Percentiles rank a stretch among this genome's conserved stretches.
phyloP scores from a whole-genome alignment of 2,888 invertebrate genomes.

The Exephanes ischioxanthus region DNA sequence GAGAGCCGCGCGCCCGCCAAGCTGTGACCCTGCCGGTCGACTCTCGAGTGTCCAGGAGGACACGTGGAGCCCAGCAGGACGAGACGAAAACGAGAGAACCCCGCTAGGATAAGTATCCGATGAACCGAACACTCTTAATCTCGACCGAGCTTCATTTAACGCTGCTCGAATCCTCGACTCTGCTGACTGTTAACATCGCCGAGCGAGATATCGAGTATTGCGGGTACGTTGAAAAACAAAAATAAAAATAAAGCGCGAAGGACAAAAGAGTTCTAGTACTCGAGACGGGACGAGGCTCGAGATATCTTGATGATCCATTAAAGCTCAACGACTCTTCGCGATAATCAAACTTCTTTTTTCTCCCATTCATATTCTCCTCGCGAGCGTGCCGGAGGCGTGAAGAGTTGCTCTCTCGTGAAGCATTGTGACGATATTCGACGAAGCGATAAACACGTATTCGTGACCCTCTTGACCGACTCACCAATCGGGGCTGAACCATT shows the following conservation, averaged over 20 bases:
- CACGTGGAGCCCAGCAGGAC: conserved; percentile 19
- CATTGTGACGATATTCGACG: conserved; percentile 34
- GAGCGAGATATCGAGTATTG: not conserved
- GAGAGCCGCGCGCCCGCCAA: conserved; percentile 44
- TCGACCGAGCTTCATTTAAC: conserved; percentile 2
- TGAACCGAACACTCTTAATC: conserved; percentile 39
- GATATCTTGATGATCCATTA: conserved; percentile 37
- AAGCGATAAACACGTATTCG: conserved; percentile 52
- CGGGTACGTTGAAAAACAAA: not conserved
- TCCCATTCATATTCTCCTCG: not conserved
- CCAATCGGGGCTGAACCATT: not conserved
- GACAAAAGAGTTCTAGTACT: not conserved
- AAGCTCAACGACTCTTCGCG: conserved; percentile 29
- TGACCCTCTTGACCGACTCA: conserved; percentile 43
- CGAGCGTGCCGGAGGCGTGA: not conserved
- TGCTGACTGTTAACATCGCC: not conserved
- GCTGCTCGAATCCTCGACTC: not conserved
- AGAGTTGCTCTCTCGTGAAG: conserved; percentile 20
- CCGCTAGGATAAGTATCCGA: conserved; percentile 24
- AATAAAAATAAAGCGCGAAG: not conserved
- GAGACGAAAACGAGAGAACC: not conserved
- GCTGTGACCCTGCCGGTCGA: conserved; percentile 15
- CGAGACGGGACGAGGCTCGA: not conserved
- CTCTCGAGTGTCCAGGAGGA: conserved; percentile 37
- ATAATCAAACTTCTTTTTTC: conserved; percentile 18